Evolutionary conservation across 2,888 invertebrate species (phyloP).

Genomic region (Aphodius granarius): DNA sequence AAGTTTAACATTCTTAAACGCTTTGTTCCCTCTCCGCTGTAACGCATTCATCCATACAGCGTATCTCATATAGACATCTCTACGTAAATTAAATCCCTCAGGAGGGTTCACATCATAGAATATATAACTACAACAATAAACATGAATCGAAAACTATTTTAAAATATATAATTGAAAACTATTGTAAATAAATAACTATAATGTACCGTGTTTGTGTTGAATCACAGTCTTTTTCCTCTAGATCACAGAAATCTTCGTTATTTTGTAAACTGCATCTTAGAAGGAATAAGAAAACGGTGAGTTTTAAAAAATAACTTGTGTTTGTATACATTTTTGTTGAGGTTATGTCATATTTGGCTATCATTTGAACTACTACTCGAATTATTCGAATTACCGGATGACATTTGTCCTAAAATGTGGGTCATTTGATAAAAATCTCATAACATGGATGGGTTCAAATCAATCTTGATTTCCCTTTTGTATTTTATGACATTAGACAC

Average conservation of each 20-base stretch:
- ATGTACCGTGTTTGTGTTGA: conserved; percentile 10
- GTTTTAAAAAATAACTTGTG: neutral
- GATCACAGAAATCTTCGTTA: conserved; percentile 15
- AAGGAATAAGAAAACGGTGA: neutral
- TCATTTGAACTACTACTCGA: neutral
- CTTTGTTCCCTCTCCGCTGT: conserved; percentile 53
- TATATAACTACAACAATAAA: conserved; percentile 60
- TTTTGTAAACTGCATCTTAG: conserved; percentile 6
- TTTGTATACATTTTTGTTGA: conserved; percentile 8
- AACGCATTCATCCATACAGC: conserved; percentile 80
- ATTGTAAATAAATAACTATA: neutral
- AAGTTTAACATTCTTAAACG: conserved; percentile 60
- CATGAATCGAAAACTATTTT: neutral
- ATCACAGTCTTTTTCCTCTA: conserved; percentile 3
- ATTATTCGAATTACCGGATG: neutral
- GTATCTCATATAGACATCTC: conserved; percentile 94
- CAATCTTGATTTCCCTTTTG: too few relatives aligned
- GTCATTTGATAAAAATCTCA: too few relatives aligned
- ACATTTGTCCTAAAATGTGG: neutral
- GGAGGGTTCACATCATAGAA: conserved; percentile 93
- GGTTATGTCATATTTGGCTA: neutral
- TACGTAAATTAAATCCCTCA: conserved; percentile 95
- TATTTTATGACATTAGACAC: too few relatives aligned
- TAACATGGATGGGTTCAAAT: too few relatives aligned
- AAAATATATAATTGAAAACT: neutral